Base-by-base conservation (phyloP, 2,888 invertebrate genomes). In the Muschampia plurimacula region DNA sequence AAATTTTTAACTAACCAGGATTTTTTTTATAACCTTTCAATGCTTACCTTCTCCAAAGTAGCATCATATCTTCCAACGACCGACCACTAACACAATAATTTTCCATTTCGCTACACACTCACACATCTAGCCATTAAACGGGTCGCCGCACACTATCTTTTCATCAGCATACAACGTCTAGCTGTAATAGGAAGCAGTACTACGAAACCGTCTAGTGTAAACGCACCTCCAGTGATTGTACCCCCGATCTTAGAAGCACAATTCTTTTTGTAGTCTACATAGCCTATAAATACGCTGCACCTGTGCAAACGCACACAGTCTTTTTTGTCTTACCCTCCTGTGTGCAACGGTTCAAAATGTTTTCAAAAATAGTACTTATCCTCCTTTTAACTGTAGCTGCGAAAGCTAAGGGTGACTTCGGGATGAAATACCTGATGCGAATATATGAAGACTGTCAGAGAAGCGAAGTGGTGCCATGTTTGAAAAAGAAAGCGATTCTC, bases 401-500 rank as follows among this genome's bases (percentile, higher is more conserved):
- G 5, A 69, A 81, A 12, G 84, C 84, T 7, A 86, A 81, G 73
- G 92, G 91, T 72, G 93, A 94, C 77, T 89, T 96, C 74, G 96
- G 97, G 73, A 92, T 97, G 80, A 95, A 96, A 74, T 95, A 96
- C 63, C 88, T 96, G 6, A 91, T 96, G 81, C 96, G 96, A 81
- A 95, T 97, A 76, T 97, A 97, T 86, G 97, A 97, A 79, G 97
- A 97, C 80, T 97, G 97, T 83, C 95, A 96, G 75, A 95, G 95
- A 76, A 89, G 96, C 1, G 96, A 96, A 65, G 93, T 97, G 69
- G 91, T 96, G 69, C 96, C 96, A 36, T 97, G 97, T 84, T 90
- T 97, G 67, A 97, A 97, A 93, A 97, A 97, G 88, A 97, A 97
- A 84, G 97, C 97, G 0, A 96, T 97, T 73, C 91, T 97, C 1